phyloP scores from a whole-genome alignment of 1,140 invertebrate species.

The Microvelia longipes region DNA sequence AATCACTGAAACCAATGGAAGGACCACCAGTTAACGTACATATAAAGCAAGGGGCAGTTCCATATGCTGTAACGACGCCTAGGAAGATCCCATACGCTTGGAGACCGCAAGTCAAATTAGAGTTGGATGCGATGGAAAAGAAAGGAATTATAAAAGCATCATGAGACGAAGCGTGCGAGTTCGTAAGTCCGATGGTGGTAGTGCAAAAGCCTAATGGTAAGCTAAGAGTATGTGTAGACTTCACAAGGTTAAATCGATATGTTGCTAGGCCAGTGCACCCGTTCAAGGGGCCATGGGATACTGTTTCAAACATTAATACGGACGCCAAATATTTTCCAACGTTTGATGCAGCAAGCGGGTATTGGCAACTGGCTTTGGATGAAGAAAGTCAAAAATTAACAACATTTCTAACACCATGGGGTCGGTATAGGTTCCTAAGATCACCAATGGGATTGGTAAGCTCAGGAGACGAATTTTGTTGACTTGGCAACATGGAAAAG shows the following conservation, averaged over 20 bases:
- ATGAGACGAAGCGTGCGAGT: neutral
- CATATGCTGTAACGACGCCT: too few species aligned
- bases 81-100: too few species aligned
- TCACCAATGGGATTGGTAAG: neutral
- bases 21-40: too few species aligned
- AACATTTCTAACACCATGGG: neutral
- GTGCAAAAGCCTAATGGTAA: neutral
- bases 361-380: neutral
- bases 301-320: neutral
- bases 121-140: too few species aligned
- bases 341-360: neutral
- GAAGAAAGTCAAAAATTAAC: conserved; percentile 1
- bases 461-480: neutral
- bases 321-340: neutral
- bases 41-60: too few species aligned
- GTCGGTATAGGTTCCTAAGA: neutral
- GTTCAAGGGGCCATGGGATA: neutral
- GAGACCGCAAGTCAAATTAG: too few species aligned
- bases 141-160: neutral
- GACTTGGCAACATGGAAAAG: neutral
- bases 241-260: neutral
- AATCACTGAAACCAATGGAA: too few species aligned
- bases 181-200: neutral
- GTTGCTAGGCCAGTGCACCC: neutral
- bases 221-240: neutral